A percentile compares a stretch with the other conserved stretches of the same genome.
phyloP scores from a whole-genome alignment of 2,888 invertebrate genomes.

The Tholera decimalis region DNA sequence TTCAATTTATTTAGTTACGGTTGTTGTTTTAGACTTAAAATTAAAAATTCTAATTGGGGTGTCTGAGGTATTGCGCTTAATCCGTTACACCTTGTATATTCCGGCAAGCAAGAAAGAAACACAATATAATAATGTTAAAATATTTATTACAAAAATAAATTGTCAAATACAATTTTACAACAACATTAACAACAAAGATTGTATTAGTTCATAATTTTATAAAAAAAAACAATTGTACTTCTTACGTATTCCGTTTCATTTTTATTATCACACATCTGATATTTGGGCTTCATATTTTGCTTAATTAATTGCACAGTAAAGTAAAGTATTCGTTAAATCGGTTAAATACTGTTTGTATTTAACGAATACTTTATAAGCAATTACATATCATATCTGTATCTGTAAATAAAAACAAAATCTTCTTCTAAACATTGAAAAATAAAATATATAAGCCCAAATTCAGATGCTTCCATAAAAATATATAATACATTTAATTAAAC shows the following conservation, averaged over 20 bases:
- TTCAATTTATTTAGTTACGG: too few species aligned
- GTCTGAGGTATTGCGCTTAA: too few species aligned
- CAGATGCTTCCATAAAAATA: conserved; percentile 35
- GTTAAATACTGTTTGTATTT: too few species aligned
- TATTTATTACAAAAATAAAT: conserved; percentile 74
- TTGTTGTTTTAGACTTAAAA: too few species aligned
- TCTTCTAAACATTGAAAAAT: background rate
- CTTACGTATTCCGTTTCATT: conserved; percentile 48
- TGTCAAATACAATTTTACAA: conserved; percentile 66
- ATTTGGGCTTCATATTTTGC: conserved; percentile 10
- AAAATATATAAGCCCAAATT: conserved; percentile 24
- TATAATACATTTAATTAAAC: conserved; percentile 37
- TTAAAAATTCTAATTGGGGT: too few species aligned
- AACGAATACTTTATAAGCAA: background rate
- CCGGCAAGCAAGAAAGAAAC: background rate
- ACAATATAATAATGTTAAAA: conserved; percentile 46
- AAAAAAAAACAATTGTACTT: conserved; percentile 62
- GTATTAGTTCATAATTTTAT: conserved; percentile 55
- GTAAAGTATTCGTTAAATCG: too few species aligned
- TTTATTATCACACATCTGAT: conserved; percentile 17
- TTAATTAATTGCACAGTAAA: background rate
- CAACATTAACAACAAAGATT: conserved; percentile 72
- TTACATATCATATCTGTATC: background rate
- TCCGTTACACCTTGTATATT: too few species aligned
- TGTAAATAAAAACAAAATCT: background rate